Percentiles rank a stretch among this genome's conserved stretches.
These are phyloP conservation scores for Bembecia ichneumoniformis DNA, from an alignment of 2,888 invertebrate species.

Conservation along the genomic window DNA sequence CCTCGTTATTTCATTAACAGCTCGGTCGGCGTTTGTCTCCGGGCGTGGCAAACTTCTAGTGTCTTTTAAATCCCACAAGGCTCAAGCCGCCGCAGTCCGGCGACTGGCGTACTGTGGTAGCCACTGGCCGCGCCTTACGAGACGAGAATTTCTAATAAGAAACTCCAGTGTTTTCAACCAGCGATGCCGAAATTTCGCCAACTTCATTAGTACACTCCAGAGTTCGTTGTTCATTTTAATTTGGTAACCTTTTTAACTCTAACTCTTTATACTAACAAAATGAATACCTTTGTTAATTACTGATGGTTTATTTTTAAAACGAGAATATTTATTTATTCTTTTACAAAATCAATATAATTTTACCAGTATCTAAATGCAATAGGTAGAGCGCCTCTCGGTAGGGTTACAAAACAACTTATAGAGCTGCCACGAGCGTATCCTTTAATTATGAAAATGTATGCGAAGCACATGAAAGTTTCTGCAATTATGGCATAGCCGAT, in stretches of 20 bases:
- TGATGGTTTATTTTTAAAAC: not conserved
- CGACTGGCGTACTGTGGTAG: conserved; percentile 12
- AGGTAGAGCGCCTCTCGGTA: conserved; percentile 1
- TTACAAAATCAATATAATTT: no score
- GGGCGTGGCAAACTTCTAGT: conserved; percentile 1
- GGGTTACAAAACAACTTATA: conserved; percentile 3
- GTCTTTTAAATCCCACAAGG: conserved; percentile 10
- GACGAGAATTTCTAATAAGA: conserved; percentile 53
- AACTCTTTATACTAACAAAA: not conserved
- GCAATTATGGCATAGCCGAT: conserved; percentile 58
- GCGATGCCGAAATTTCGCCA: conserved; percentile 43
- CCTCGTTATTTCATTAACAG: conserved; percentile 18
- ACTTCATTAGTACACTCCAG: conserved; percentile 55
- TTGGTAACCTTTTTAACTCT: conserved; percentile 24
- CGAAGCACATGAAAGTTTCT: conserved; percentile 69
- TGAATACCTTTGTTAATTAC: conserved; percentile 24
- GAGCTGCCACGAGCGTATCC: conserved; percentile 61
- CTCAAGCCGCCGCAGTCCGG: conserved; percentile 21
- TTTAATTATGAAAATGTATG: conserved; percentile 72
- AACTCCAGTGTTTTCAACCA: conserved; percentile 41
- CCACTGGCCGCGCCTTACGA: conserved; percentile 27
- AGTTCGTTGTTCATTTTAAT: conserved; percentile 52
- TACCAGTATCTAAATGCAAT: no score
- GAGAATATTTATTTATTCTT: conserved; percentile 44
- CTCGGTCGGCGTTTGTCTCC: conserved; percentile 7